These are phyloP conservation scores for Ceratina japonica DNA, from an alignment of 1,140 invertebrate species.

Conservation along the genomic window DNA sequence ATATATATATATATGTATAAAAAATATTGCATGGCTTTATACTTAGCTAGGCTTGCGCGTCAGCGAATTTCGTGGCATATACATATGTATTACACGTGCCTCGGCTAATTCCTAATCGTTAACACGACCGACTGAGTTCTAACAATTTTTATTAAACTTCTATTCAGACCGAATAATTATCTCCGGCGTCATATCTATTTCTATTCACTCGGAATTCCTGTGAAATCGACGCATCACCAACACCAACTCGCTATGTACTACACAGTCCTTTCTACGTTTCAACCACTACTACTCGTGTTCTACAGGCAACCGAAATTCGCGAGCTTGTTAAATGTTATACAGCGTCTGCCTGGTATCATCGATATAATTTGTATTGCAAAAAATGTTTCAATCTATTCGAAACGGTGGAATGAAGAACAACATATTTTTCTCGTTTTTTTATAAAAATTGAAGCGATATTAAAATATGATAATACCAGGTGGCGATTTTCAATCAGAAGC, in stretches of 20 bases:
- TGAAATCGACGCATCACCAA: not conserved
- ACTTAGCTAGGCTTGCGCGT: constrained; percentile 34
- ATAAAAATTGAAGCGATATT: too few species aligned
- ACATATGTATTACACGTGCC: not conserved
- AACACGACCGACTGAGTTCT: too few species aligned
- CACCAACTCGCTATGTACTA: constrained; percentile 13
- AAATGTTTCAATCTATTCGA: not conserved
- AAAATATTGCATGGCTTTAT: constrained; percentile 39
- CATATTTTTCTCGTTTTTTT: too few species aligned
- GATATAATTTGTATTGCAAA: too few species aligned
- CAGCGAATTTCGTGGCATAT: not conserved
- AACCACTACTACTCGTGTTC: constrained; percentile 14
- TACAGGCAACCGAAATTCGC: too few species aligned
- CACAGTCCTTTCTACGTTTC: constrained; percentile 14
- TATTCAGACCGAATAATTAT: not conserved
- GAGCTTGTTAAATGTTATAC: too few species aligned
- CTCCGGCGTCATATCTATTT: not conserved
- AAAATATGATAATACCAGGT: too few species aligned
- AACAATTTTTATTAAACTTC: not conserved
- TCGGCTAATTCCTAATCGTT: constrained; percentile 2
- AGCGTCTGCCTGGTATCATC: too few species aligned
- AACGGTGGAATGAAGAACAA: not conserved
- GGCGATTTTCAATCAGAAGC: too few species aligned
- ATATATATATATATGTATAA: not conserved
- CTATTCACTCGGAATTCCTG: not conserved